Percentiles rank a stretch among this genome's conserved stretches.
These are phyloP conservation scores for Spatulosminthurus flaviceps DNA, from an alignment of 2,888 invertebrate genomes.

Conservation along the genomic window DNA sequence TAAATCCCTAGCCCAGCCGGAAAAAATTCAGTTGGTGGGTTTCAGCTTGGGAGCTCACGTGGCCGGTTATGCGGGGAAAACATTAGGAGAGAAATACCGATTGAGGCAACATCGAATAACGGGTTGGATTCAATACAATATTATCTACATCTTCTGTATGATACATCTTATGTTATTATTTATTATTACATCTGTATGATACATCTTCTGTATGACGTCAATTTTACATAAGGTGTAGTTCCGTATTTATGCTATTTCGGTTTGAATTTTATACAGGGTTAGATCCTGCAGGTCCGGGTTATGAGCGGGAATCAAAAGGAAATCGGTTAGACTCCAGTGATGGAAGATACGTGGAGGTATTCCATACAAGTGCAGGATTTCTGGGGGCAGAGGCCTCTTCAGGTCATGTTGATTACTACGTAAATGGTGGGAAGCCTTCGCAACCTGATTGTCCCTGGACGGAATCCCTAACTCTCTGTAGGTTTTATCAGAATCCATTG, in stretches of 20 bases:
- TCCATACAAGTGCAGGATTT: background rate
- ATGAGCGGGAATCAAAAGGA: background rate
- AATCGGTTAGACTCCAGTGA: background rate
- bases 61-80: constrained; percentile 2
- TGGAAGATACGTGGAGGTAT: background rate
- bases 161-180: too few species aligned
- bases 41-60: constrained; percentile 10
- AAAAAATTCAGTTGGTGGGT: background rate
- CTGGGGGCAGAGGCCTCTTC: background rate
- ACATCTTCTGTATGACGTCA: too few species aligned
- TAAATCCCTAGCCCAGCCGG: background rate
- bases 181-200: too few species aligned
- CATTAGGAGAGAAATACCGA: background rate
- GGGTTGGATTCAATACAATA: background rate
- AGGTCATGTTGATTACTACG: constrained; percentile 2
- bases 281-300: background rate
- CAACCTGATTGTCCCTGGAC: background rate
- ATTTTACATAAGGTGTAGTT: too few species aligned
- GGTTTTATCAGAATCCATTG: too few species aligned
- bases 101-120: background rate
- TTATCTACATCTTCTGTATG: background rate
- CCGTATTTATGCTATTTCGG: background rate
- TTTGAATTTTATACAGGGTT: background rate
- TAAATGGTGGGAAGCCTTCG: background rate
- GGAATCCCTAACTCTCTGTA: background rate